Conservation (phyloP, 1,140 invertebrate species). For the Homalodisca vitripennis region DNA sequence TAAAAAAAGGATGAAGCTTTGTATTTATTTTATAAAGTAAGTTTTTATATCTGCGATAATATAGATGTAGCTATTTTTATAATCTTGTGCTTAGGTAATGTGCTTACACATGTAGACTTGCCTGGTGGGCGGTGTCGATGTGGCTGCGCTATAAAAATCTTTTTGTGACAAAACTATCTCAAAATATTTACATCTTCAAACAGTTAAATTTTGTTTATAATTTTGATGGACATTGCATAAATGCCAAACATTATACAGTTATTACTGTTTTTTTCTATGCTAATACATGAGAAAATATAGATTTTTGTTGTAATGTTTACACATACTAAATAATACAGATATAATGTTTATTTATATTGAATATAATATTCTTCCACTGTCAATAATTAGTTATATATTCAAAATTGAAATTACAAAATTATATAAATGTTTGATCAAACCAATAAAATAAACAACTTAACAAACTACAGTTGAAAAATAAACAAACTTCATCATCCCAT, state of each 20-base stretch:
- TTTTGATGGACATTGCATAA: not conserved
- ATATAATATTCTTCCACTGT: too few relatives aligned
- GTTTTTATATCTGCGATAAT: slow-evolving; percentile 13
- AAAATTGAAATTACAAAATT: too few relatives aligned
- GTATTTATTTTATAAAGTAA: slow-evolving; percentile 25
- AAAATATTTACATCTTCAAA: not conserved
- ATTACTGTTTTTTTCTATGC: not conserved
- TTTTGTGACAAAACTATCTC: not conserved
- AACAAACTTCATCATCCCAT: too few relatives aligned
- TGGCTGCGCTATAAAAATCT: not conserved
- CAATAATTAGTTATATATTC: too few relatives aligned
- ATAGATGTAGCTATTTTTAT: slow-evolving; percentile 25
- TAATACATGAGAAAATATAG: too few relatives aligned
- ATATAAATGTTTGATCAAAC: too few relatives aligned
- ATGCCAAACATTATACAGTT: not conserved
- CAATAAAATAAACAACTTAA: too few relatives aligned
- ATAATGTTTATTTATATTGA: too few relatives aligned
- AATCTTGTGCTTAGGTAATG: not conserved
- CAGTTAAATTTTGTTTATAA: not conserved
- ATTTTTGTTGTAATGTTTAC: too few relatives aligned
- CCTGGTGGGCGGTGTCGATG: not conserved
- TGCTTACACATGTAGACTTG: too few relatives aligned
- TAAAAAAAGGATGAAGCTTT: slow-evolving; percentile 12
- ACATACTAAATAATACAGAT: too few relatives aligned
- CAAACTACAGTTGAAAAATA: too few relatives aligned